Evolutionary conservation across 2,888 invertebrate genomes (phyloP), one percentile per base, ranked within the genome.

Genomic region (Hedychridium roseum): DNA sequence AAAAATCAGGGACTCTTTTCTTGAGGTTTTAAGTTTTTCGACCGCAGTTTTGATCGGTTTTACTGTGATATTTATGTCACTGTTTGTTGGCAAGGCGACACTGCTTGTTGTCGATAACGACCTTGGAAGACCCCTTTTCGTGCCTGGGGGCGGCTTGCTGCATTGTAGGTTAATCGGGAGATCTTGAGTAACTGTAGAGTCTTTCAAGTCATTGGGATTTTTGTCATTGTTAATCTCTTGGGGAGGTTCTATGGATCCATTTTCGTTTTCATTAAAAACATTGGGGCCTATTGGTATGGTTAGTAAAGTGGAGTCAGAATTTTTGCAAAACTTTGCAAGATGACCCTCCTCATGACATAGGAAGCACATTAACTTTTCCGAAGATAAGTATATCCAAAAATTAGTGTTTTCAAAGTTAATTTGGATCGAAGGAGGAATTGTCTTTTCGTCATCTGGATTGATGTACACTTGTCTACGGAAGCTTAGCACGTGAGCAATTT

Each of bases 401-500:
- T 35, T 32, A 6, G 26, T 41, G 12, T 39, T 32, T 7, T 47
- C 39, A 17, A 36, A 48, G 14, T 37, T 48, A n/a, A 48, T 30
- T 9, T 34, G 27, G 2, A 48, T 16, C n/a, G 16, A 31, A 16
- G 30, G 34, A 2, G 48, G 48, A 7, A 43, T 21, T 21, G 42
- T 48, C 3, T 42, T 6, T 7, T 37, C 15, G 9, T 43, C 48
- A 21, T 12, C 37, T 3, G 35, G 48, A 32, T 20, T 12, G 5
- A 48, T 30, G 37, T 43, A 48, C 2, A 48, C 17, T 32, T 48
- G 48, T 20, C 48, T 12, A 7, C 48, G 43, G 11, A 41, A 41
- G 14, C 48, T 31, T n/a, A 43, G 23, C 6, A 43, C 18, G 34
- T 48, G 48, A 1, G 42, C 36, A 18, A 26, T 36, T 12, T 15